These are phyloP conservation scores for Salticus scenicus DNA, from an alignment of 2,888 invertebrate genomes.

Conservation along the genomic window DNA sequence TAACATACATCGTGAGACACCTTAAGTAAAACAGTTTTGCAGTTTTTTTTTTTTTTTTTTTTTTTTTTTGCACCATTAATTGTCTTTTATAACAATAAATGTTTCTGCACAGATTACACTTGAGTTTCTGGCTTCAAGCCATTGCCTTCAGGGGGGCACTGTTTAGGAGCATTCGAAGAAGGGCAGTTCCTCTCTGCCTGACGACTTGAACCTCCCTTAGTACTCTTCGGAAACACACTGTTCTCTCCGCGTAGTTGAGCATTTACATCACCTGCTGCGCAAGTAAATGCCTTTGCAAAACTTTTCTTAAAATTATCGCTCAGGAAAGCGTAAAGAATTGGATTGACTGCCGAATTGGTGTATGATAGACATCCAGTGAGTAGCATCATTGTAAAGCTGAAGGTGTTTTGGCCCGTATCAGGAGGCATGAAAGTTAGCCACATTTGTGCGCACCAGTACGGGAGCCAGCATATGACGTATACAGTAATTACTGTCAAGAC, in stretches of 20 bases:
- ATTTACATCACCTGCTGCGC: conserved; percentile 88
- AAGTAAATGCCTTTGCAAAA: conserved; percentile 91
- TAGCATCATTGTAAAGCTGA: conserved; percentile 84
- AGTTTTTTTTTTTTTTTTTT: no score
- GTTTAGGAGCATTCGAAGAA: no score
- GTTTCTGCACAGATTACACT: no score
- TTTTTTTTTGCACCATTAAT: no score
- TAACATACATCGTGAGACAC: no score
- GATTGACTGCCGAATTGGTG: conserved; percentile 95
- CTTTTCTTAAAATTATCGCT: conserved; percentile 97
- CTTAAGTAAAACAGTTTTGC: no score
- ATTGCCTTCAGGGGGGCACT: no score
- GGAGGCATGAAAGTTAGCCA: conserved; percentile 71
- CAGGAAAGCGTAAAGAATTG: conserved; percentile 87
- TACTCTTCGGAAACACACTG: conserved; percentile 80
- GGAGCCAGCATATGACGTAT: conserved; percentile 93
- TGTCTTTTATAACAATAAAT: no score
- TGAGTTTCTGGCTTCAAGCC: no score
- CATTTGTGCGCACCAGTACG: conserved; percentile 91
- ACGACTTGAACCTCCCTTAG: conserved; percentile 59
- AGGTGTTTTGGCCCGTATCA: conserved; percentile 35
- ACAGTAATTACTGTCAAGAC: conserved; percentile 93
- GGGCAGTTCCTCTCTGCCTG: no score
- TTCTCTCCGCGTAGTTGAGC: conserved; percentile 90
- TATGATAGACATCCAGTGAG: conserved; percentile 89